Evolutionary conservation across 2,113 vertebrate species (phyloP), one percentile per base, ranked within the genome.

Genomic region (Speoplatyrhinus poulsoni): DNA sequence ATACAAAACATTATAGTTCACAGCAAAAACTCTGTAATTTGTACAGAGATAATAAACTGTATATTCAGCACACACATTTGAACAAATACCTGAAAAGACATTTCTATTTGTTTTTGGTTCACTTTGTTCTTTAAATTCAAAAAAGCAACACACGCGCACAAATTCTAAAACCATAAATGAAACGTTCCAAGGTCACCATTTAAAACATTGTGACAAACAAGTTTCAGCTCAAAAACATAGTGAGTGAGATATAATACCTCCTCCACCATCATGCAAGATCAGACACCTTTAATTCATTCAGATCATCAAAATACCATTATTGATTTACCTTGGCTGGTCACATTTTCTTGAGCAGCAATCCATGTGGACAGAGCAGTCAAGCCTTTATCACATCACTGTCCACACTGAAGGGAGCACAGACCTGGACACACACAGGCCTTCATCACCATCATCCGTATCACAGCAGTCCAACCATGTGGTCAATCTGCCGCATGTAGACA

Each of bases 401-500:
- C 19, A 32, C 36, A 50, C 69, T 46, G 53, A 59, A 61, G 65
- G 48, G 10, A 6, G 47, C 46, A 61, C 57, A 70, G 56, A 53
- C 19, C 13, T 12, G 32, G 15, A 53, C 9, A 19, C 60, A 48
- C 66, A 33, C 52, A 5, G 9, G 15, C 67, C 50, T n/a, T 19
- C 49, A 50, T 6, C 16, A 36, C 12, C 12, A 5, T 69, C 36
- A 4, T 55, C 52, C 52, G 8, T 1, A 12, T 96, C 92, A 99
- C 70, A 95, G 89, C 77, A 99, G 87, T 13, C 98, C 98, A 74
- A 99, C 98, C 97, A 99, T 99, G 48, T 93, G 94, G 89, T 99
- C 97, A 0, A 99, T 98, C 92, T 99, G 97, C 4, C 94, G 94
- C 98, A 99, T 99, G 92, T 99, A 99, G 83, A 96, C 81, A 32